Base-by-base conservation (phyloP, 2,113 vertebrate species). In the Peromyscus californicus region DNA sequence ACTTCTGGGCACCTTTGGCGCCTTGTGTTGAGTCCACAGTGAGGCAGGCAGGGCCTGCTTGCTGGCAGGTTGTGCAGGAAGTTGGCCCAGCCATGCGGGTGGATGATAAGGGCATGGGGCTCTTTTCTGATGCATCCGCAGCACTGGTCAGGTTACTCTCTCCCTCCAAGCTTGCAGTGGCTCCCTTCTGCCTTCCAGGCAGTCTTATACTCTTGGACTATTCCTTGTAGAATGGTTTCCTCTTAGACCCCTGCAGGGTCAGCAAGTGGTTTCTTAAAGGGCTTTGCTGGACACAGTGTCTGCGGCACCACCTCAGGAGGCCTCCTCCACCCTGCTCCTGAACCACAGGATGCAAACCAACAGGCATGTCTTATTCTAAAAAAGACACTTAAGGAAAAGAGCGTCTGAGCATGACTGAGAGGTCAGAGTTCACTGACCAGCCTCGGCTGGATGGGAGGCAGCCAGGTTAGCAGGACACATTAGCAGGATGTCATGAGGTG, bases 311-410 rank as follows among this genome's bases (percentile, higher is more conserved):
- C 45, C 76, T 54, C 42, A 24, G 5, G n/a, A n/a, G n/a, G n/a
- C n/a, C 0, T 11, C 31, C 59, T 36, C 26, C 5, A 10, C 74
- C 85, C 82, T 51, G 65, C 36, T 8, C 0, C 24, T 21, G 75
- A 0, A 1, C 1, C 67, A 45, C 0, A 39, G 39, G 5, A 1
- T 0, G 33, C 0, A 22, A 42, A 13, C 0, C 11, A n/a, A 16
- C 2, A 1, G 61, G 29, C 1, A 0, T 15, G 45, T 1, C 39
- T 26, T n/a, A 24, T 39, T 48, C 33, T 7, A 19, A 10, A 12
- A 5, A 5, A 90, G 5, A 17, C 9, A 31, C 82, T 82, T 57
- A 48, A 1, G 2, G 21, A 51, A 90, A 31, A 1, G 3, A 39
- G 51, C 13, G 5, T 75, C 21, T 17, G 4, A 39, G 22, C 12